phyloP scores from a whole-genome alignment of 2,113 vertebrate species.

The Ammodytes dubius region DNA sequence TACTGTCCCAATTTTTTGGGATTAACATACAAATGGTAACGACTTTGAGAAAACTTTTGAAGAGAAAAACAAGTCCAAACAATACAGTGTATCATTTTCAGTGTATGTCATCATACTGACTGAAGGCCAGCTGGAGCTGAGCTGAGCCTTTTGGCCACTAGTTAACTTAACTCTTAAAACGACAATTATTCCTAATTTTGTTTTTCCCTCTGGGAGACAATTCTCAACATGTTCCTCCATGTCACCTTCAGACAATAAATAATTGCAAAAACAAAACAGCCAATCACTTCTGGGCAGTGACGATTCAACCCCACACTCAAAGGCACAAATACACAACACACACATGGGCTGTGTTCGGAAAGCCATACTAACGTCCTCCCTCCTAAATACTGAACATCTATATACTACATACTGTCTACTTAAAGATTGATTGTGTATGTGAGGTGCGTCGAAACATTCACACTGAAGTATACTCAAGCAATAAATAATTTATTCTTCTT shows the following conservation, averaged over 20 bases:
- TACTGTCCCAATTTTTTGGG: not conserved
- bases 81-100: not conserved
- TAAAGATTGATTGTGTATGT: too few relatives aligned
- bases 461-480: too few relatives aligned
- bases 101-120: slow-evolving; percentile 1
- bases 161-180: slow-evolving; percentile 3
- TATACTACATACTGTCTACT: too few relatives aligned
- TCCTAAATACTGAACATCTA: not conserved
- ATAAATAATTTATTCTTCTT: too few relatives aligned
- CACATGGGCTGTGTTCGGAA: not conserved
- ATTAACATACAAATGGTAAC: not conserved
- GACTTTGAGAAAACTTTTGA: not conserved
- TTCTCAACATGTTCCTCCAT: not conserved
- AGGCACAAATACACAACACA: not conserved
- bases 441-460: too few relatives aligned
- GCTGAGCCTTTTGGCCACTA: slow-evolving; percentile 7
- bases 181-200: slow-evolving; percentile 20
- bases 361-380: not conserved
- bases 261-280: slow-evolving; percentile 24
- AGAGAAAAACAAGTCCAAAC: not conserved
- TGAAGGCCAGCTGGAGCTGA: slow-evolving; percentile 12
- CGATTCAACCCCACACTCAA: not conserved
- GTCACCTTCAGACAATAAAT: slow-evolving; percentile 7
- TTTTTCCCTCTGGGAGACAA: slow-evolving; percentile 18
- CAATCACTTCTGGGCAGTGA: slow-evolving; percentile 18